Evolutionary conservation across 2,888 invertebrate species (phyloP).

Genomic region (Zygogramma bicolorata): DNA sequence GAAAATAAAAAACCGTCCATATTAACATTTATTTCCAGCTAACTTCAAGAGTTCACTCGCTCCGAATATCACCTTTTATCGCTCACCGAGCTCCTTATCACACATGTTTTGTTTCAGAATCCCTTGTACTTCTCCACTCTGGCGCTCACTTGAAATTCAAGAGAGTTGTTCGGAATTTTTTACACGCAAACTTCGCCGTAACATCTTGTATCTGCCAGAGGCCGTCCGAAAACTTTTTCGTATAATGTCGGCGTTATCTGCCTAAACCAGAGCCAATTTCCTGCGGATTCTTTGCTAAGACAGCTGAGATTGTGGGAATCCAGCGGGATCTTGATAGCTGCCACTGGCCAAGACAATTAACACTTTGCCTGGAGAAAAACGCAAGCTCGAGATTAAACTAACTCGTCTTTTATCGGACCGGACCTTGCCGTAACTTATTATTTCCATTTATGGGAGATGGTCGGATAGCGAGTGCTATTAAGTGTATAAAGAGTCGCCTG

Average conservation of each 20-base stretch:
- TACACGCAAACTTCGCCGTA: constrained; percentile 56
- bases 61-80: constrained; percentile 17
- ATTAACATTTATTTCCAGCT: not conserved
- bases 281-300: constrained; percentile 45
- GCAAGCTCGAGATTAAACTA: constrained; percentile 42
- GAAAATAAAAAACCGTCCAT: constrained; percentile 4
- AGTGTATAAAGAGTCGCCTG: constrained; percentile 54
- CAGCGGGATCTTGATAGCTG: constrained; percentile 56
- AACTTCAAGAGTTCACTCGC: constrained; percentile 11
- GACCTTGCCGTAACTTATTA: constrained; percentile 45
- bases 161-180: constrained; percentile 57
- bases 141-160: constrained; percentile 54
- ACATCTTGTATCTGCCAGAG: constrained; percentile 57
- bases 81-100: constrained; percentile 29
- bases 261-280: constrained; percentile 61
- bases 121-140: constrained; percentile 41
- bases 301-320: constrained; percentile 59
- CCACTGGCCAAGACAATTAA: constrained; percentile 58
- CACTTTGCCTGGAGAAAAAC: constrained; percentile 50
- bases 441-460: constrained; percentile 45
- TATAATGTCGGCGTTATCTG: constrained; percentile 60
- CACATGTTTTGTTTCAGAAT: constrained; percentile 44
- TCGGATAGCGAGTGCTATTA: constrained; percentile 39
- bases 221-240: constrained; percentile 54
- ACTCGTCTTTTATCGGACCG: constrained; percentile 41